Percentiles rank a stretch among this genome's conserved stretches.
These are phyloP conservation scores for Rotaria macrura DNA, from an alignment of 2,888 invertebrate species.

Conservation along the genomic window DNA sequence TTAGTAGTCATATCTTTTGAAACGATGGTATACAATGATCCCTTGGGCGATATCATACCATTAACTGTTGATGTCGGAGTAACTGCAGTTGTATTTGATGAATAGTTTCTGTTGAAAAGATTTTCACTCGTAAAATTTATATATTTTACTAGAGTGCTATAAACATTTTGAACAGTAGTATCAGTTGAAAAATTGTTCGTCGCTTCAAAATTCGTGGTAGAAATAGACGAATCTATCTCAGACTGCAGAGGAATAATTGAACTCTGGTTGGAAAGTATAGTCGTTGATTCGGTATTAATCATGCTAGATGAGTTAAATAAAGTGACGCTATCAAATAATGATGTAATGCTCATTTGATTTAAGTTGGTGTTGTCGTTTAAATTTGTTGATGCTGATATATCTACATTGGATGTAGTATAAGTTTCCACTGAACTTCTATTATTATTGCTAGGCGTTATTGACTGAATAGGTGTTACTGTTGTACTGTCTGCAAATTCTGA, in stretches of 20 bases:
- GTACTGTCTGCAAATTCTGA: neutral
- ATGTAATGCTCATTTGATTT: neutral
- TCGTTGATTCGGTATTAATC: neutral
- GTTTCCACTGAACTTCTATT: neutral
- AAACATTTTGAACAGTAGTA: neutral
- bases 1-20: too few relatives aligned
- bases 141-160: neutral
- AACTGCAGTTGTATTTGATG: neutral
- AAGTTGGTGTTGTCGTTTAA: neutral
- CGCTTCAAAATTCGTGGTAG: neutral
- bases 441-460: neutral
- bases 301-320: neutral
- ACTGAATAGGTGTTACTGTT: neutral
- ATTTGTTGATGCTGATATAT: neutral
- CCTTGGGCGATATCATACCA: neutral
- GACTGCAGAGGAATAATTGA: neutral
- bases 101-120: neutral
- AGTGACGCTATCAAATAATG: neutral
- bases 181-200: neutral
- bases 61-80: neutral
- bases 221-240: neutral
- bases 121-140: neutral
- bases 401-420: neutral
- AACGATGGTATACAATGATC: too few relatives aligned
- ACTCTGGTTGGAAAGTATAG: neutral